Conservation (phyloP, 2,888 invertebrate genomes). For the Platycnemis pennipes region DNA sequence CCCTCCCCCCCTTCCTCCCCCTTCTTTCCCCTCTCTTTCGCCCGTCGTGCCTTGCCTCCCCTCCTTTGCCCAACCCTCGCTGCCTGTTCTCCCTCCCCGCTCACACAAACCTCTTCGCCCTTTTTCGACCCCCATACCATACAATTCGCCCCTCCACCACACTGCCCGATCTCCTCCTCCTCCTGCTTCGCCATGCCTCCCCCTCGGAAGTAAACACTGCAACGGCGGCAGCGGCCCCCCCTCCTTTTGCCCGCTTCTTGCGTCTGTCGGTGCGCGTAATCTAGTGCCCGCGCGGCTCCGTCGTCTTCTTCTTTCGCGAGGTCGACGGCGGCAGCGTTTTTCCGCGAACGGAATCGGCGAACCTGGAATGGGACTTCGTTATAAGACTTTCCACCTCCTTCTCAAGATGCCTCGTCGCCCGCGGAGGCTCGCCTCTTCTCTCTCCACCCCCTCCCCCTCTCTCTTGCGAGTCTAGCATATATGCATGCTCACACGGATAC, state of each 20-base stretch:
- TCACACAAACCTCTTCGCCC: conserved; percentile 2
- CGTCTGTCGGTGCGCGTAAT: background rate
- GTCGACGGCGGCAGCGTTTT: background rate
- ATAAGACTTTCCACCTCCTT: no score
- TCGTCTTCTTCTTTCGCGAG: conserved; percentile 14
- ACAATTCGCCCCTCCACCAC: background rate
- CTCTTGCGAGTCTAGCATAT: background rate
- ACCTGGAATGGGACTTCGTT: background rate
- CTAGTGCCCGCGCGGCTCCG: background rate
- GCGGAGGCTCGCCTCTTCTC: background rate
- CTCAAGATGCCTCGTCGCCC: background rate
- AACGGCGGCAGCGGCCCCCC: background rate
- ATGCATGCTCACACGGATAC: conserved; percentile 6
- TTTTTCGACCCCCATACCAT: background rate
- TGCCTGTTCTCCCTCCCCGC: background rate
- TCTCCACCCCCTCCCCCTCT: background rate
- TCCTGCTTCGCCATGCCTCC: background rate
- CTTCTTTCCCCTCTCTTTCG: background rate
- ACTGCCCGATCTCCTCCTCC: background rate
- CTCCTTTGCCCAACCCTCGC: background rate
- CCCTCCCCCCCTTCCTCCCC: background rate
- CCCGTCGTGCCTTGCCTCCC: background rate
- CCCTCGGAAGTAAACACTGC: conserved; percentile 30
- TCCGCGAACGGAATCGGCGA: background rate
- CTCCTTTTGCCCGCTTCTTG: background rate